Percentiles rank a stretch among this genome's conserved stretches.
Conservation (phyloP, 2,888 invertebrate species). For the Anthoptus insignis region DNA sequence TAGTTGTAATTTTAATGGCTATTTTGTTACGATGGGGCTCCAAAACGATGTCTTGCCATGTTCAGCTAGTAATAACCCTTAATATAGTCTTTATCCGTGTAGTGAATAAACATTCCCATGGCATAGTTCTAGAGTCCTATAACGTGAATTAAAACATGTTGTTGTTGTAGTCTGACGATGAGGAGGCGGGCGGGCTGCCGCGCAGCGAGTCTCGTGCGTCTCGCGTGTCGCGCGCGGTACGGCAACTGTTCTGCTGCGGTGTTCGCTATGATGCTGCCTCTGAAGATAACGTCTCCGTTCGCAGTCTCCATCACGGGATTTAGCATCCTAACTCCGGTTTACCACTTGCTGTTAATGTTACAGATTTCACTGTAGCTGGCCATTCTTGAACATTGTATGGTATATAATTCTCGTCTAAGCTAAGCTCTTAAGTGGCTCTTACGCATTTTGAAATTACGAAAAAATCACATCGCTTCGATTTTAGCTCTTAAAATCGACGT, state of each 20-base stretch:
- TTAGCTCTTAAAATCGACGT: no score
- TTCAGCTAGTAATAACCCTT: no score
- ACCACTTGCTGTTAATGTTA: slow-evolving; percentile 32
- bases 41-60: background rate
- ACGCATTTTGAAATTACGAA: background rate
- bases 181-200: slow-evolving; percentile 81
- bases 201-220: slow-evolving; percentile 71
- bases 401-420: no score
- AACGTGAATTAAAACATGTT: slow-evolving; percentile 6
- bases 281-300: slow-evolving; percentile 65
- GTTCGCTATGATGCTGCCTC: slow-evolving; percentile 68
- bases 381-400: slow-evolving; percentile 55
- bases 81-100: no score
- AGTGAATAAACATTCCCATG: background rate
- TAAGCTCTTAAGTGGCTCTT: no score
- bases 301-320: slow-evolving; percentile 57
- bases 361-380: slow-evolving; percentile 61
- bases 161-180: slow-evolving; percentile 76
- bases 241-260: slow-evolving; percentile 79
- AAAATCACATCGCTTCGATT: no score
- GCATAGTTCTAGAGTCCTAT: background rate
- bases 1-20: no score
- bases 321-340: slow-evolving; percentile 49
- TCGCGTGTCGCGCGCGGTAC: slow-evolving; percentile 71
- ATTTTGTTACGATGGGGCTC: background rate